Evolutionary conservation across 2,888 invertebrate genomes (phyloP), one percentile per base, ranked within the genome.

Genomic region (Diogma glabrata): DNA sequence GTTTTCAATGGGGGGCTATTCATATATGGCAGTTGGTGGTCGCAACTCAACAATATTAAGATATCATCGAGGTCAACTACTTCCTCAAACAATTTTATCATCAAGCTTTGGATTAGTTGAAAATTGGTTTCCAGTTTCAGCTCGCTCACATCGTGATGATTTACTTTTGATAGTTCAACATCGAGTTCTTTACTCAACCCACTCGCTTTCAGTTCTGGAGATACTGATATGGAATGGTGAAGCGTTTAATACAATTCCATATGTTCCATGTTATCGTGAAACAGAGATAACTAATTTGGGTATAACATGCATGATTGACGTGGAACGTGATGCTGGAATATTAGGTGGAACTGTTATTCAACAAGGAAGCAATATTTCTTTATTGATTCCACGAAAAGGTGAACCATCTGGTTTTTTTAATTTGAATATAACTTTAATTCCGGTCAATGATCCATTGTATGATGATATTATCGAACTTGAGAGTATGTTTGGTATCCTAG

Each of bases 211-310:
- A 0, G 65, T 65, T 4, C 51, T 72, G 20, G 70, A 71, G 51
- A 62, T 67, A 24, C 61, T 72, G 0, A 62, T 69, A 8, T 71
- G 71, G 72, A 62, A 70, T 55, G 71, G 71, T 1, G 62, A 67
- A 14, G 60, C 63, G 1, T 72, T 72, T 50, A 63, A 66, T 54
- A 60, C 62, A 2, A 63, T 62, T 19, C 52, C 64, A 24, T 63
- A 65, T 0, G 56, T 64, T 4, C 67, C 67, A 3, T 70, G 70
- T 53, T 55, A 60, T 1, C 51, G 63, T 36, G 62, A 60, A n/a
- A 51, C 57, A 2, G 59, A 60, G 12, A 57, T 58, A 1, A 52
- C 52, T 36, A 54, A 56, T 0, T 59, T 57, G 45, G 70, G 67
- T 2, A 62, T 63, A 4, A 59, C 58, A 22, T 70, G 70, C 52